Percentiles rank a stretch among this genome's conserved stretches.
Evolutionary conservation across 1,140 invertebrate genomes (phyloP).

Genomic region (Psilanteris sp.): DNA sequence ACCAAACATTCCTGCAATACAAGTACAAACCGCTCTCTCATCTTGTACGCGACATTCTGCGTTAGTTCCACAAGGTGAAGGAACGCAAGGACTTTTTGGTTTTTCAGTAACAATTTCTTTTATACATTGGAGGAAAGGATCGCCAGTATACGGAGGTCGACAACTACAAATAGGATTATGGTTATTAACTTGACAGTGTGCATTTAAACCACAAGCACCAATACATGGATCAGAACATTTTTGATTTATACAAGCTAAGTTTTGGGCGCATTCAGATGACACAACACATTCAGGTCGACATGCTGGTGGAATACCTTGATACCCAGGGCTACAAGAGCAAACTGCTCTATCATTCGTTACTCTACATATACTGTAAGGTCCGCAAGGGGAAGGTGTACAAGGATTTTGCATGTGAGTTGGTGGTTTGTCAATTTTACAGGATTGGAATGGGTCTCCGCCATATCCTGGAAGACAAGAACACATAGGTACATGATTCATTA

Average conservation of each 20-base stretch:
- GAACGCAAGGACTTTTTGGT: constrained; percentile 83
- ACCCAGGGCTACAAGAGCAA: constrained; percentile 88
- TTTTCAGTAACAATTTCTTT: constrained; percentile 81
- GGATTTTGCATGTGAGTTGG: constrained; percentile 80
- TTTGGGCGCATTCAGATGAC: constrained; percentile 86
- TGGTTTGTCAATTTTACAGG: constrained; percentile 83
- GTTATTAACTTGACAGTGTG: constrained; percentile 88
- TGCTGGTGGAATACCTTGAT: constrained; percentile 86
- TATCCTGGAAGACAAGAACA: constrained; percentile 88
- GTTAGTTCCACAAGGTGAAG: constrained; percentile 91
- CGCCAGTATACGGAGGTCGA: constrained; percentile 86
- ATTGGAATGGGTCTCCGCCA: constrained; percentile 90
- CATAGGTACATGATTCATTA: constrained; percentile 89
- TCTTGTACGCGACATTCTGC: constrained; percentile 86
- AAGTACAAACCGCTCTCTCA: constrained; percentile 87
- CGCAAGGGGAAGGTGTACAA: constrained; percentile 90
- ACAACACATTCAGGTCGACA: constrained; percentile 90
- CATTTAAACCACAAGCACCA: constrained; percentile 88
- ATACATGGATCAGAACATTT: constrained; percentile 91
- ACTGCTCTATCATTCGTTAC: constrained; percentile 85
- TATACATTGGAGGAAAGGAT: constrained; percentile 89
- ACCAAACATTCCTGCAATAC: constrained; percentile 89
- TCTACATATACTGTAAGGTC: constrained; percentile 88
- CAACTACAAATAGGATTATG: constrained; percentile 93
- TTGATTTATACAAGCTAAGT: constrained; percentile 88